Evolutionary conservation across 2,888 invertebrate species (phyloP), one percentile per base, ranked within the genome.

Genomic region (Tromatobia lineatoria): DNA sequence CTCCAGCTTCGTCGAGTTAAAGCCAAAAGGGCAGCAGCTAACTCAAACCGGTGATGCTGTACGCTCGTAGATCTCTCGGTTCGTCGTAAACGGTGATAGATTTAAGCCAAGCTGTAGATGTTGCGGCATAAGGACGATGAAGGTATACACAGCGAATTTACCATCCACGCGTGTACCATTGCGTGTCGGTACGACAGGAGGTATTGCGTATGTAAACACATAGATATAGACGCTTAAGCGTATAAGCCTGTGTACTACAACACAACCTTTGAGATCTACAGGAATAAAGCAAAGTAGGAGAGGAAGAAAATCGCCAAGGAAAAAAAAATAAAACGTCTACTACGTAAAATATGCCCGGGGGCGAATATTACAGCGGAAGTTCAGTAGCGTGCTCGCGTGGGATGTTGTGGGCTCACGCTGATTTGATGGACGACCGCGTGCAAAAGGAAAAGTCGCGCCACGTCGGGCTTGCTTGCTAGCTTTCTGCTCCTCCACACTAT

Each of bases 401-500:
- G 52, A 64, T 52, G 50, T 64, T 50, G 64, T 34, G 61, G 18
- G 61, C 75, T 85, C 74, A 85, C 79, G 70, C 69, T 87, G 87
- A 87, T 87, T 87, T 86, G 87, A 87, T 85, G 87, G 82, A 87
- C 87, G 83, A 80, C 83, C 57, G 50, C 66, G 61, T 59, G 70
- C 77, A 82, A 82, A 82, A 73, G 82, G 80, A 81, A 87, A 84
- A 80, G 78, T 78, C n/a, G 52, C 59, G 71, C 7, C 15, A 42
- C 15, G 71, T 20, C 38, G 34, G 54, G 54, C 38, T 71, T 54
- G 52, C 18, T 50, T 38, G 54, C 69, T 69, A 13, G 25, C 64
- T 59, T 59, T 29, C 20, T 52, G 52, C 23, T 54, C 69, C 80
- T 69, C 69, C 69, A 38, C 61, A 45, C 23, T 45, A 18, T 66